Evolutionary conservation across 1,140 invertebrate species (phyloP), one percentile per base, ranked within the genome.

Genomic region (Euura lappo): DNA sequence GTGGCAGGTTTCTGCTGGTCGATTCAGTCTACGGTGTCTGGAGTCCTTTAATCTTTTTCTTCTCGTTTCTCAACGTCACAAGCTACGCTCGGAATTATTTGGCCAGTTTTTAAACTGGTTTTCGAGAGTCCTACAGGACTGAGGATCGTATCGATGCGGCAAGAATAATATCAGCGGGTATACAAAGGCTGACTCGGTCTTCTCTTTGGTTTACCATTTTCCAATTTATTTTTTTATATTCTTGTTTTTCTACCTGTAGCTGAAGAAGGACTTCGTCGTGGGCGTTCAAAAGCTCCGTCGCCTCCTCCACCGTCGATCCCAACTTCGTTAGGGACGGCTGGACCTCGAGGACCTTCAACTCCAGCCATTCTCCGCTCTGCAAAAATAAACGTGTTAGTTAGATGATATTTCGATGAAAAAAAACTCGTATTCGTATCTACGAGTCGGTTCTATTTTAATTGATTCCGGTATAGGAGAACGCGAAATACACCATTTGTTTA

Each of bases 201-300:
- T 60, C 13, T 0, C 51, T 60, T n/a, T n/a, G 51, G 51, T n/a
- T 4, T 28, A 60, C 51, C 10, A 10, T 65, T 70, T 72, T 28
- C 28, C 28, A 28, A 28, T 60, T n/a, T 60, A 8, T 60, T n/a
- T 60, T 60, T 11, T 51, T 51, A 51, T 51, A 8, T n/a, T 60
- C 51, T 8, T n/a, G 51, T n/a, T 68, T 71, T 46, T 83, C 85
- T 86, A 96, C 95, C 90, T 95, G 93, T 78, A 98, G 89, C 88
- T 96, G 94, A 70, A 90, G 88, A 44, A 97, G 89, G 60, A 97
- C 93, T 86, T 97, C 94, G 82, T 95, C 91, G 86, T 98, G 97
- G 71, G 94, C 92, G 71, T 90, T 89, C 75, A 93, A 91, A 69
- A 97, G 87, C 75, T 93, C 90, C 69, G 90, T 85, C 5, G 96